A percentile compares a stretch with the other conserved stretches of the same genome.
Conservation (phyloP, 1,140 invertebrate genomes). For the Megathymus violae region DNA sequence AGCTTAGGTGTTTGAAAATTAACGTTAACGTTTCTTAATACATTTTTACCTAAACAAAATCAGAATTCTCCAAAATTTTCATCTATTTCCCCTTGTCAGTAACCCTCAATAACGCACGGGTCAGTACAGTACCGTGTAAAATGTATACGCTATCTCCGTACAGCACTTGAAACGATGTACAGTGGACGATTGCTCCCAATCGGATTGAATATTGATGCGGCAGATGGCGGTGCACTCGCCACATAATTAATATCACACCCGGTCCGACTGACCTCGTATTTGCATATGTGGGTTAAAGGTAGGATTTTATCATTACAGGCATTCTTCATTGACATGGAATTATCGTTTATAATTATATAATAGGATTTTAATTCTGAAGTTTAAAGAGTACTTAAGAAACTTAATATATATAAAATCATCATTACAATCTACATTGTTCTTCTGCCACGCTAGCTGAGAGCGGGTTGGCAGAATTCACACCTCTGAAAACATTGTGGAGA, state of each 20-base stretch:
- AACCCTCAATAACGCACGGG: background rate
- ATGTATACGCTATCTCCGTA: constrained; percentile 1
- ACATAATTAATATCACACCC: constrained; percentile 56
- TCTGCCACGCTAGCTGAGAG: no score
- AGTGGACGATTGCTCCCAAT: constrained; percentile 50
- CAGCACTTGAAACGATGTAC: background rate
- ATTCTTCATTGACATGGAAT: background rate
- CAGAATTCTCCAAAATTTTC: background rate
- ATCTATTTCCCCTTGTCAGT: background rate
- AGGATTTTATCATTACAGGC: constrained; percentile 2
- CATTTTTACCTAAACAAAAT: no score
- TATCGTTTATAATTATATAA: no score
- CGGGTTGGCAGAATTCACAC: no score
- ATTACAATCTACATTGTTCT: no score
- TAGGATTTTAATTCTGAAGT: no score
- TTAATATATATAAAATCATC: no score
- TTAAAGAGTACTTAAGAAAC: no score
- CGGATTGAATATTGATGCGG: constrained; percentile 63
- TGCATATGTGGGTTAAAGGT: constrained; percentile 44
- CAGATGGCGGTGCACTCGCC: constrained; percentile 57
- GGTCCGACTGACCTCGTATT: constrained; percentile 46
- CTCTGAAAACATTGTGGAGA: no score
- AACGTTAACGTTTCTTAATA: no score
- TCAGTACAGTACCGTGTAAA: background rate
- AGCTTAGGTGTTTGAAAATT: no score